Evolutionary conservation across 2,888 invertebrate species (phyloP).

Genomic region (Acanthococcus lagerstroemiae): DNA sequence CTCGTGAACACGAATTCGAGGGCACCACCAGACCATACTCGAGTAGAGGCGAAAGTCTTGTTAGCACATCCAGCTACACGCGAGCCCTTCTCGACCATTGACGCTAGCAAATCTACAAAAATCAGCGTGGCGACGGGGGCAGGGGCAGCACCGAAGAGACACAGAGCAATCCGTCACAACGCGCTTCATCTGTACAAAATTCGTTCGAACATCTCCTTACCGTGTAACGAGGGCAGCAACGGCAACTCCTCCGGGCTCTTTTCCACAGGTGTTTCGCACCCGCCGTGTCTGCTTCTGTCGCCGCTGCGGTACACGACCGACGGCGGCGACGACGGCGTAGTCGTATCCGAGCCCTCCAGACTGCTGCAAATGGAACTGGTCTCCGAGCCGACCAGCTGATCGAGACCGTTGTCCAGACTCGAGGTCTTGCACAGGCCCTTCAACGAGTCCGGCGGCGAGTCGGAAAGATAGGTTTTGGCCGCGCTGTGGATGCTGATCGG

Average conservation of each 20-base stretch:
- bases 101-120: too few relatives aligned
- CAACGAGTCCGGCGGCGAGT: constrained; percentile 8
- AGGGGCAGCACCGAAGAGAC: too few relatives aligned
- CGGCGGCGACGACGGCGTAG: constrained; percentile 9
- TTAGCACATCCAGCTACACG: too few relatives aligned
- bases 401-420: constrained; percentile 76
- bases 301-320: constrained; percentile 7
- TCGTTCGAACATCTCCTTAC: constrained; percentile 47
- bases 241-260: constrained; percentile 62
- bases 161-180: too few relatives aligned
- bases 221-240: constrained; percentile 77
- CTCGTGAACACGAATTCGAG: too few relatives aligned
- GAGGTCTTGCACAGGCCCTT: constrained; percentile 53
- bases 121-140: too few relatives aligned
- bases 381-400: constrained; percentile 44
- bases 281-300: not conserved
- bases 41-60: too few relatives aligned
- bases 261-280: not conserved
- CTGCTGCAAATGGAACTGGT: not conserved
- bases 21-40: too few relatives aligned
- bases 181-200: not conserved
- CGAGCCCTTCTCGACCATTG: too few relatives aligned
- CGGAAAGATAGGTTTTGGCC: not conserved
- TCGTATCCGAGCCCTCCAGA: constrained; percentile 4
- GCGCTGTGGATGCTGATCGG: not conserved